phyloP scores from a whole-genome alignment of 2,113 vertebrate species.

The Echinops telfairi region DNA sequence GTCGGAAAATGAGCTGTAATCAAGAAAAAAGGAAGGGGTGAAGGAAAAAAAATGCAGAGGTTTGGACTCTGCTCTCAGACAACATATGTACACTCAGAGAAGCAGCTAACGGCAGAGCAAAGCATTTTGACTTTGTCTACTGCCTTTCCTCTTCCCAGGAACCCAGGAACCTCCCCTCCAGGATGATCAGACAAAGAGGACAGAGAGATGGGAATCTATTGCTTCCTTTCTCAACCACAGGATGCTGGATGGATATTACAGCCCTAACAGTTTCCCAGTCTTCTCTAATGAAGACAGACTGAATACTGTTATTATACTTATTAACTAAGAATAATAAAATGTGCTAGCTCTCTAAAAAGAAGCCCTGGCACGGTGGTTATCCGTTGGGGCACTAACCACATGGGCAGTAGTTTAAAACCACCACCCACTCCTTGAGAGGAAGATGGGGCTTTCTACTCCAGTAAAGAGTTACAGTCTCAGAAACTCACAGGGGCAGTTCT shows the following conservation, averaged over 20 bases:
- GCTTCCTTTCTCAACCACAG: constrained; percentile 19
- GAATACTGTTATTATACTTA: constrained; percentile 22
- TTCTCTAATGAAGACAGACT: constrained; percentile 42
- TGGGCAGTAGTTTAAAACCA: no score
- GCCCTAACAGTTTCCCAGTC: constrained; percentile 13
- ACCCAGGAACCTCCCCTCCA: not conserved
- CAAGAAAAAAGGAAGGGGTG: not conserved
- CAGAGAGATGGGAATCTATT: not conserved
- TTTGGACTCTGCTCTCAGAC: not conserved
- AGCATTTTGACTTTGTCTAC: not conserved
- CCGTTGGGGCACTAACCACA: no score
- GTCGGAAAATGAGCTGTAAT: constrained; percentile 13
- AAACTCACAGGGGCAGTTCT: no score
- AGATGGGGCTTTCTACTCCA: no score
- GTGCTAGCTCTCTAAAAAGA: constrained; percentile 37
- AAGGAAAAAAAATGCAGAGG: not conserved
- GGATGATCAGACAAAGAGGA: not conserved
- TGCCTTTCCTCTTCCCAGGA: constrained; percentile 8
- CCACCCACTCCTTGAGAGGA: no score
- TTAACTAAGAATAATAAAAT: constrained; percentile 49
- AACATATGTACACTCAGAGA: not conserved
- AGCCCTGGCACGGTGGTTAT: not conserved
- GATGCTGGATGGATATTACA: constrained; percentile 19
- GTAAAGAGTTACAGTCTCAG: no score
- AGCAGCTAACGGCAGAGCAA: not conserved